phyloP scores from a whole-genome alignment of 1,140 invertebrate genomes.

The Solenopsis fugax region DNA sequence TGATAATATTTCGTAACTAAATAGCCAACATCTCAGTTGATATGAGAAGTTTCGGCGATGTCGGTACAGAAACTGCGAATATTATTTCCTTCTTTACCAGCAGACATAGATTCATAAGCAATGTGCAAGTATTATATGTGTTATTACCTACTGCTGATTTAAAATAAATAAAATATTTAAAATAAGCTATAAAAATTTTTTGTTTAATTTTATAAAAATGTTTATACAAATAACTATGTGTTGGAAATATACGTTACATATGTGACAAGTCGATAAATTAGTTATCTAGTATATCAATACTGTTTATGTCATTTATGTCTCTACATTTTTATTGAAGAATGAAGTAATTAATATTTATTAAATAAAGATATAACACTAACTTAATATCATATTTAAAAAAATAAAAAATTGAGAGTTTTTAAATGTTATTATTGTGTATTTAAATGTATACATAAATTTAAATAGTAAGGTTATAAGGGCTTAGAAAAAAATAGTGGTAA shows the following conservation, averaged over 20 bases:
- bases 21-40: conserved; percentile 10
- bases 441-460: too few relatives aligned
- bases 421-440: neutral
- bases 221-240: neutral
- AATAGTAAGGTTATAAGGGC: neutral
- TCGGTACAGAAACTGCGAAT: neutral
- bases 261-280: conserved; percentile 26
- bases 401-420: neutral
- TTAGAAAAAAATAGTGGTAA: neutral
- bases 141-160: conserved; percentile 36
- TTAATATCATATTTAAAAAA: neutral
- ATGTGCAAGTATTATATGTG: neutral
- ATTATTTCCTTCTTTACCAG: conserved; percentile 61
- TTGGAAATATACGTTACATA: neutral
- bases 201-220: neutral
- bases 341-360: conserved; percentile 2
- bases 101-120: neutral
- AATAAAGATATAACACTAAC: neutral
- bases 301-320: neutral
- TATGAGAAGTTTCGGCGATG: conserved; percentile 1
- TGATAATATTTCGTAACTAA: conserved; percentile 2
- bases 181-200: neutral
- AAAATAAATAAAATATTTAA: neutral
- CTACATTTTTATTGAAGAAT: neutral
- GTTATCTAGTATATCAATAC: conserved; percentile 30